A percentile compares a stretch with the other conserved stretches of the same genome.
Conservation (phyloP, 2,113 vertebrate genomes). For the Apaloderma vittatum region DNA sequence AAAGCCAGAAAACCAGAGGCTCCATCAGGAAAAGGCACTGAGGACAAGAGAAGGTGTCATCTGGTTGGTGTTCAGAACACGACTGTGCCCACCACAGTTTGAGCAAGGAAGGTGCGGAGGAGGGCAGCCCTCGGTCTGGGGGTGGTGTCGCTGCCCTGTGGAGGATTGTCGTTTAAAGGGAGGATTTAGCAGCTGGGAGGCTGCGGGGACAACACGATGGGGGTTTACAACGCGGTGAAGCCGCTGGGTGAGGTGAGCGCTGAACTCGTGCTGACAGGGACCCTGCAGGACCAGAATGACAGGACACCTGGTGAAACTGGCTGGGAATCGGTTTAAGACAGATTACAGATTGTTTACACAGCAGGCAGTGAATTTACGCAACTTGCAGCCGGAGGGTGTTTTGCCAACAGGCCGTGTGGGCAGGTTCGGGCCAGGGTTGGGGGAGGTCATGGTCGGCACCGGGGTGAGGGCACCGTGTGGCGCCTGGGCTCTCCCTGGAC, state of each 20-base stretch:
- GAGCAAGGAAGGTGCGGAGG: neutral
- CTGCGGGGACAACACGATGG: neutral
- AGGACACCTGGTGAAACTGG: conserved; percentile 29
- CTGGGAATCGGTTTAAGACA: conserved; percentile 27
- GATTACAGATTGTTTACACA: conserved; percentile 53
- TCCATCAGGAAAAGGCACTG: neutral
- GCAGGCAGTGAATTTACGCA: conserved; percentile 31
- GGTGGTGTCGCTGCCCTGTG: rapidly evolving
- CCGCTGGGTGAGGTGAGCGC: neutral
- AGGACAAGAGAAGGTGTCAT: neutral
- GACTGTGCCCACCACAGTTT: neutral
- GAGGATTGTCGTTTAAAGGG: neutral
- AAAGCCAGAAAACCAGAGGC: neutral
- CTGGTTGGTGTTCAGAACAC: neutral
- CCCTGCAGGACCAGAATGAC: neutral
- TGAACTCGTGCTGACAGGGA: neutral
- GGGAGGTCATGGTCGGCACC: conserved; percentile 16
- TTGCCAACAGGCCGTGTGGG: conserved; percentile 1
- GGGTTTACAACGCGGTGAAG: neutral
- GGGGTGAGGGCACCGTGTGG: no score
- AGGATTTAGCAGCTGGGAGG: neutral
- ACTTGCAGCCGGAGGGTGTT: conserved; percentile 32
- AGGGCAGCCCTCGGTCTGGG: neutral
- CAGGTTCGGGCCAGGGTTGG: conserved; percentile 21
- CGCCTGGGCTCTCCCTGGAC: neutral